A percentile compares a stretch with the other conserved stretches of the same genome.
phyloP scores from a whole-genome alignment of 2,797 vertebrate genomes.

The Trachops cirrhosus region DNA sequence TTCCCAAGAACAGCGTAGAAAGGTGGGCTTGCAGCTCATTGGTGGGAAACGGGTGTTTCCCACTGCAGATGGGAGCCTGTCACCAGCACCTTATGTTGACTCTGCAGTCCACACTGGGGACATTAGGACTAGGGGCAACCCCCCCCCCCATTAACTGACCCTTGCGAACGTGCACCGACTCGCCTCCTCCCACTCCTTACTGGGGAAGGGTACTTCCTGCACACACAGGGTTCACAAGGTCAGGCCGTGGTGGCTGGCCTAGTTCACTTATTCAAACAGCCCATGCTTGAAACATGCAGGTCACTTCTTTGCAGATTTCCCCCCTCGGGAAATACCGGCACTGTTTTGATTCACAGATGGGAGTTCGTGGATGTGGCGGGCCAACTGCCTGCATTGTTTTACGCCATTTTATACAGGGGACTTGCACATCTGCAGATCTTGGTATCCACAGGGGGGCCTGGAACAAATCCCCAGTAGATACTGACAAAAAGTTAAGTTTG shows the following conservation, averaged over 20 bases:
- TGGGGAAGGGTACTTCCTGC: background rate
- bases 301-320: background rate
- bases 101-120: background rate
- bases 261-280: background rate
- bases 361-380: background rate
- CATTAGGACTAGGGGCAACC: background rate
- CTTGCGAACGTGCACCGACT: background rate
- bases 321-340: background rate
- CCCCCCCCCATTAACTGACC: background rate
- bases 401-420: background rate
- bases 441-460: background rate
- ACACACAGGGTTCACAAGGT: background rate
- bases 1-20: background rate
- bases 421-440: background rate
- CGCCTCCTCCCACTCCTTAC: background rate
- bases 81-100: background rate
- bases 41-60: background rate
- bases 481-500: background rate
- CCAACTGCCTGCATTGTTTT: background rate
- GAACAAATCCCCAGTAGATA: background rate
- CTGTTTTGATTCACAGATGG: background rate
- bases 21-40: background rate
- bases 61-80: background rate
- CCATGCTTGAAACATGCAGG: background rate
- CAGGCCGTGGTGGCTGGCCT: background rate